Base-by-base conservation (phyloP, 1,140 invertebrate species). In the Drosophila seguyi region DNA sequence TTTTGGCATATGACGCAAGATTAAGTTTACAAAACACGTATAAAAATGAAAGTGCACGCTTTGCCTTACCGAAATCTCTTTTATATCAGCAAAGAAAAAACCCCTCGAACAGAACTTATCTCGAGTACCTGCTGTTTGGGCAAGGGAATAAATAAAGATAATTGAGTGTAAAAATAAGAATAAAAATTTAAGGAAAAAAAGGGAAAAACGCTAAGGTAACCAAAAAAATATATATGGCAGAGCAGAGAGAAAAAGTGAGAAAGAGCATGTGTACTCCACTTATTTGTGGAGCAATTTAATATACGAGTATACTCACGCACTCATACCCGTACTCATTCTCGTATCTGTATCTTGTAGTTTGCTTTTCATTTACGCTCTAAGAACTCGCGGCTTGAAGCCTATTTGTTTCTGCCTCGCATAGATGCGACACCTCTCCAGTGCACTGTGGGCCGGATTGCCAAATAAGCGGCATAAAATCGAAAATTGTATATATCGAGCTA, bases 271-370 rank as follows among this genome's bases (percentile, higher is more conserved):
- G 25, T 25, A 56, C 42, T 60, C 42, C 57, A 27, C 42, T 50
- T 82, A 52, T 84, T 84, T 84, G 81, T 80, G 65, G 79, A 85
- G 77, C 81, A 84, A 84, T 84, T 84, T 85, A 53, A 74, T 74
- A 48, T 75, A 77, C 38, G 55, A 59, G 47, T 45, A 20, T 44
- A 34, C 55, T 29, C 18, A 6, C 31, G n/a, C n/a, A n/a, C n/a
- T n/a, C n/a, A n/a, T n/a, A 7, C 47, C 13, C 27, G 4, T 6
- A 50, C 47, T 31, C 47, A 10, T 31, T 6, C 18, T 14, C 25
- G 61, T 58, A 52, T 66, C 55, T 41, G 72, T 79, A 79, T 79
- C 68, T 44, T 69, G 75, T 56, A 75, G 83, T 87, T 87, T 87
- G 71, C 45, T 87, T 84, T 83, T 69, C 83, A 83, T 83, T 79